Conservation (phyloP, 2,113 vertebrate genomes). For the Otus sunia region DNA sequence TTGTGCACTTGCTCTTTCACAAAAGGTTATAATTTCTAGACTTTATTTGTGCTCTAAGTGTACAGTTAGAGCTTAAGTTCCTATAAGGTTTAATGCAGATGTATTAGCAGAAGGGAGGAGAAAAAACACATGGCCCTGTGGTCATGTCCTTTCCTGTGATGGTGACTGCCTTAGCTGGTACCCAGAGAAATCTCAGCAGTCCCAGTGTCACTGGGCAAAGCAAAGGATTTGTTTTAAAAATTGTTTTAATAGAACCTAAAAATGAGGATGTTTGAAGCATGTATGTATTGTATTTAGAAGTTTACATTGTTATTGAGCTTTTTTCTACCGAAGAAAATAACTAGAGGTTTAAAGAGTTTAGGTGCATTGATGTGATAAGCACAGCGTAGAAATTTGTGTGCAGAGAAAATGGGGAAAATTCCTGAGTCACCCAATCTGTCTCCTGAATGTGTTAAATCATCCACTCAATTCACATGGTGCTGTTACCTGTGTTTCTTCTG, state of each 20-base stretch:
- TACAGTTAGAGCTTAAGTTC: not conserved
- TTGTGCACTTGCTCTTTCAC: not conserved
- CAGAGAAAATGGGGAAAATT: not conserved
- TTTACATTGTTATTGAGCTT: rapidly evolving
- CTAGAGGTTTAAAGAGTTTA: not conserved
- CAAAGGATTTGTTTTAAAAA: not conserved
- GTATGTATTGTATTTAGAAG: not conserved
- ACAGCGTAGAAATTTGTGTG: not conserved
- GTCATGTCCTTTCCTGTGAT: not conserved
- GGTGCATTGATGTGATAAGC: not conserved
- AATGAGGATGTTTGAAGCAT: not conserved
- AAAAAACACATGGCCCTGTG: not conserved
- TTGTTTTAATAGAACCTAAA: not conserved
- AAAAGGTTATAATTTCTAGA: not conserved
- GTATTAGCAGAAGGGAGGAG: not conserved
- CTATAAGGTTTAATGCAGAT: not conserved
- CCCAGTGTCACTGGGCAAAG: not conserved
- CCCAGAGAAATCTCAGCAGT: not conserved
- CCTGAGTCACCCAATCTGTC: not conserved
- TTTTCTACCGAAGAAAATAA: not conserved
- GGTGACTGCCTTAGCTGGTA: not conserved
- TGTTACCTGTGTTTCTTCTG: not conserved
- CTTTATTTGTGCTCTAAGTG: not conserved
- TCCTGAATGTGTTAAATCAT: not conserved
- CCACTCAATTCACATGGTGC: not conserved